These are phyloP conservation scores for Hafferia zeledoni DNA, from an alignment of 2,797 vertebrate species.

Conservation along the genomic window DNA sequence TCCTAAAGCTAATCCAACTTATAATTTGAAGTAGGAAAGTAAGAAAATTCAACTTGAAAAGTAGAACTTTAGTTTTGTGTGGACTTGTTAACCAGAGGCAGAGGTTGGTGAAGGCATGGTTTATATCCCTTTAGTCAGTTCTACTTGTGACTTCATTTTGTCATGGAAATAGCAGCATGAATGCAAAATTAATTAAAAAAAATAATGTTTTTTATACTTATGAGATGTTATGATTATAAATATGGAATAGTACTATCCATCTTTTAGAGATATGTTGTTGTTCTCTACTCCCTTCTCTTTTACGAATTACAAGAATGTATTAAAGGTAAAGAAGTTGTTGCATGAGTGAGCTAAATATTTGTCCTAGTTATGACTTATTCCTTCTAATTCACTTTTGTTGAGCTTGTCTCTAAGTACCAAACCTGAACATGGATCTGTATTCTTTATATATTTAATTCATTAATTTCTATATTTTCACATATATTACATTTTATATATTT, in stretches of 20 bases:
- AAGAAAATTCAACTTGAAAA: background rate
- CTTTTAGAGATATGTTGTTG: background rate
- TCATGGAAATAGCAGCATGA: background rate
- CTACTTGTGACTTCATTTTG: background rate
- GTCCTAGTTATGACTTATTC: background rate
- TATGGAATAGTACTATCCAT: background rate
- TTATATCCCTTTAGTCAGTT: background rate
- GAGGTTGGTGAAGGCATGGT: background rate
- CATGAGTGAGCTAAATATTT: background rate
- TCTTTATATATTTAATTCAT: background rate
- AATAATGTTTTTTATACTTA: background rate
- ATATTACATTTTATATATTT: background rate
- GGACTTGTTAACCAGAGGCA: background rate
- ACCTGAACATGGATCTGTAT: background rate
- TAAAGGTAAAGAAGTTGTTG: background rate
- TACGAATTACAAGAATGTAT: conserved; percentile 22
- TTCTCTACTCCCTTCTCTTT: background rate
- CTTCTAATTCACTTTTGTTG: background rate
- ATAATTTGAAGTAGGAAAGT: background rate
- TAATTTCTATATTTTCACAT: background rate
- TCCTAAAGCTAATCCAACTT: background rate
- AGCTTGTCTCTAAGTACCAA: background rate
- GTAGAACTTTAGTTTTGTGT: background rate
- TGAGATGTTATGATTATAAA: background rate
- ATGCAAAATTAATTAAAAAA: background rate